phyloP scores from a whole-genome alignment of 2,888 invertebrate genomes.

The Exocentrus adspersus region DNA sequence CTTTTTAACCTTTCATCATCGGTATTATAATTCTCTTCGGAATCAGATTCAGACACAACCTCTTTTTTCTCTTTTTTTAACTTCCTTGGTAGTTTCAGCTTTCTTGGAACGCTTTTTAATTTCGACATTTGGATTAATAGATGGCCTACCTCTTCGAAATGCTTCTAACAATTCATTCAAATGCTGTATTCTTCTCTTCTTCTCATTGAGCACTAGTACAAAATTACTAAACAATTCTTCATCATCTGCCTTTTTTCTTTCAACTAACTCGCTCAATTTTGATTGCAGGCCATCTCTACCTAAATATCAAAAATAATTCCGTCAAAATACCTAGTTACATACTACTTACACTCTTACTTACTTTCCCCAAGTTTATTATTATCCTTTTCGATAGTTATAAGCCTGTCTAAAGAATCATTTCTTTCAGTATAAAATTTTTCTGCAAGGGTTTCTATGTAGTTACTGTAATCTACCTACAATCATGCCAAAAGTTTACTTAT shows the following conservation, averaged over 20 bases:
- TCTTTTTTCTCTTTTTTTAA: constrained; percentile 36
- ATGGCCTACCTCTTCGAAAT: constrained; percentile 45
- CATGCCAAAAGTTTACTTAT: too few relatives aligned
- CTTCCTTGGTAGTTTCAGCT: constrained; percentile 28
- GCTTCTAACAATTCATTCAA: constrained; percentile 56
- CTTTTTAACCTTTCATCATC: constrained; percentile 41
- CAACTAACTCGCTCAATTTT: constrained; percentile 48
- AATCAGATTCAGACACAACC: constrained; percentile 45
- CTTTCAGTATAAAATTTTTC: constrained; percentile 36
- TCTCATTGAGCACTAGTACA: constrained; percentile 57
- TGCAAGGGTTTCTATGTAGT: constrained; percentile 29
- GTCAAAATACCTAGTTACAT: too few relatives aligned
- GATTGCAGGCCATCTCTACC: constrained; percentile 37
- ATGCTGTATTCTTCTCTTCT: constrained; percentile 58
- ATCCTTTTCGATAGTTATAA: constrained; percentile 21
- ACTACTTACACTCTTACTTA: too few relatives aligned
- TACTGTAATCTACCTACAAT: constrained; percentile 37
- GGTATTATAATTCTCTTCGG: constrained; percentile 41
- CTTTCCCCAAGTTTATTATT: constrained; percentile 24
- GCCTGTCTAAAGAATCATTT: constrained; percentile 15
- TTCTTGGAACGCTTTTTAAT: constrained; percentile 36
- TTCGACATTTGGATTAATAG: constrained; percentile 40
- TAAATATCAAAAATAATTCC: constrained; percentile 28
- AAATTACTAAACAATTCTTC: constrained; percentile 54
- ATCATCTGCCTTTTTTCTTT: constrained; percentile 50